Percentiles rank a stretch among this genome's conserved stretches.
Evolutionary conservation across 2,888 invertebrate species (phyloP).

Genomic region (Minunthozetes semirufus): DNA sequence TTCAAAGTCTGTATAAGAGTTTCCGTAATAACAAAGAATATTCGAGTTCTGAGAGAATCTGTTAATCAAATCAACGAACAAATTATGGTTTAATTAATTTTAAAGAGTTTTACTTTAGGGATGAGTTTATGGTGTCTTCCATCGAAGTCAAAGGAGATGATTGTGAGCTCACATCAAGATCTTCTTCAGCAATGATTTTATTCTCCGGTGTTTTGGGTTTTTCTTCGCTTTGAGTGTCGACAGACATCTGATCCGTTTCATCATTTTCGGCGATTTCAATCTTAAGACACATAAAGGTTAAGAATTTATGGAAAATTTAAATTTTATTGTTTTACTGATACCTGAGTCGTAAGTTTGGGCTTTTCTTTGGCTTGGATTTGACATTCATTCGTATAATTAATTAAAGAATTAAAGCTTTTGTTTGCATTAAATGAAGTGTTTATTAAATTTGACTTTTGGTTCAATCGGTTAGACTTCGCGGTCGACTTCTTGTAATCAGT

Average conservation of each 20-base stretch:
- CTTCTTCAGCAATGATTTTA: too few species aligned
- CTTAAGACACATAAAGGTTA: not conserved
- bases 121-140: not conserved
- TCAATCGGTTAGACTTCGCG: not conserved
- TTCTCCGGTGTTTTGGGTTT: not conserved
- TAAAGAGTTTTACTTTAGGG: not conserved
- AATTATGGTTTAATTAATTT: not conserved
- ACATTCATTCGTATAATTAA: not conserved
- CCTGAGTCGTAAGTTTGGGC: not conserved
- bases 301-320: not conserved
- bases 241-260: not conserved
- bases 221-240: not conserved
- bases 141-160: not conserved
- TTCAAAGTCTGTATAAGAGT: slow-evolving; percentile 20
- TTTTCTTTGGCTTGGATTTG: not conserved
- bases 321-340: not conserved
- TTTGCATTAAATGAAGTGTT: not conserved
- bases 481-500: not conserved
- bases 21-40: slow-evolving; percentile 26
- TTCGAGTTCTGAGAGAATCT: not conserved
- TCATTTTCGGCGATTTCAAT: not conserved
- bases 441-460: not conserved
- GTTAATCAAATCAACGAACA: not conserved
- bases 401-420: not conserved
- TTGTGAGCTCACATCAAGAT: not conserved